Evolutionary conservation across 2,113 vertebrate species (phyloP).

Genomic region (Micromys minutus): DNA sequence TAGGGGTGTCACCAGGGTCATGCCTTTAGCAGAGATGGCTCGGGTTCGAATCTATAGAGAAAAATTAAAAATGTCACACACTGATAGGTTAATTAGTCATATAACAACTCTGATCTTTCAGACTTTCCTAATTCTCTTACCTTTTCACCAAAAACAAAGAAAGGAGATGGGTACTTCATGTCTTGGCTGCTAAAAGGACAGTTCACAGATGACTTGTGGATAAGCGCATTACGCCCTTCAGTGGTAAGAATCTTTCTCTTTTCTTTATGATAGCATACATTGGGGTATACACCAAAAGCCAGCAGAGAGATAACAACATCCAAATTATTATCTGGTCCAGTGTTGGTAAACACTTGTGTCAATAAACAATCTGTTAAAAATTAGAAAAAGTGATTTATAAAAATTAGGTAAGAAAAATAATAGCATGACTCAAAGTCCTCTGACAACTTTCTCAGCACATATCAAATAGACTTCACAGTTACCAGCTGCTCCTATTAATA

Average conservation of each 20-base stretch:
- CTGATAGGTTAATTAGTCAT: background rate
- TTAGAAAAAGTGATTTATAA: background rate
- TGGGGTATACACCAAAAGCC: slow-evolving; percentile 95
- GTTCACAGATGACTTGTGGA: slow-evolving; percentile 98
- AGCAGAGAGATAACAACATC: slow-evolving; percentile 96
- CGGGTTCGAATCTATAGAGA: slow-evolving; percentile 92
- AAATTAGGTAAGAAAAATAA: slow-evolving; percentile 27
- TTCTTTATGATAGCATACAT: slow-evolving; percentile 98
- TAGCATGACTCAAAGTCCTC: background rate
- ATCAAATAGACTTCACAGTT: background rate
- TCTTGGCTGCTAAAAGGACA: slow-evolving; percentile 98
- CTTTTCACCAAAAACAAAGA: slow-evolving; percentile 98
- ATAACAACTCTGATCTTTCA: background rate
- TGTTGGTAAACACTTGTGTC: slow-evolving; percentile 93
- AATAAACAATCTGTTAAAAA: slow-evolving; percentile 90
- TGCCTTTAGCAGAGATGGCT: slow-evolving; percentile 97
- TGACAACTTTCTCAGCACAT: background rate
- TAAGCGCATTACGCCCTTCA: slow-evolving; percentile 96
- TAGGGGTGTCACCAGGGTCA: slow-evolving; percentile 96
- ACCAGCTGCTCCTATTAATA: background rate
- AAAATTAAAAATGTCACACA: background rate
- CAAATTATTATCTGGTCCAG: slow-evolving; percentile 95
- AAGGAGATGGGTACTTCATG: slow-evolving; percentile 93
- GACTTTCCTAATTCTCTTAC: slow-evolving; percentile 79
- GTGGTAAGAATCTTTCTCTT: slow-evolving; percentile 97